A percentile compares a stretch with the other conserved stretches of the same genome.
Evolutionary conservation across 2,113 vertebrate species (phyloP).

Genomic region (Gobio gobio): DNA sequence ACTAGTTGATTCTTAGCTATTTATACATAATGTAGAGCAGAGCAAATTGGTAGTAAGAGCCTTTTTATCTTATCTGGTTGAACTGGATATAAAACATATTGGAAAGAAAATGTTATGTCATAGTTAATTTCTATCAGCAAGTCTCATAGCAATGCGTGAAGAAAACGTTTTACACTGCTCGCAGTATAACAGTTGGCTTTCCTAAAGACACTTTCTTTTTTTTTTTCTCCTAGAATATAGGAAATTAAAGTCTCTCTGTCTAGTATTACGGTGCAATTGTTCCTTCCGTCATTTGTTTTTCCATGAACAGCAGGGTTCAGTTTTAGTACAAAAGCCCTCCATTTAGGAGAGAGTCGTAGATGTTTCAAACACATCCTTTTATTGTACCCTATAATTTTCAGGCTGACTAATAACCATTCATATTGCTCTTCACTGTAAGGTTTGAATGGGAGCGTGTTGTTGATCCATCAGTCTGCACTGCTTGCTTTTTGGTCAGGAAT

Average conservation of each 20-base stretch:
- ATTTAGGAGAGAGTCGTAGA: not conserved
- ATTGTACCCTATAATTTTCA: slow-evolving; percentile 27
- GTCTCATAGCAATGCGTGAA: not conserved
- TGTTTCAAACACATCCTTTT: slow-evolving; percentile 15
- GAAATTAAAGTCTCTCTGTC: not conserved
- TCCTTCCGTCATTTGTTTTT: not conserved
- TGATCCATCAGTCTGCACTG: not conserved
- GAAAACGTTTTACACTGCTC: not conserved
- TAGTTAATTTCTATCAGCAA: not conserved
- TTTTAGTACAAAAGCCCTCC: not conserved
- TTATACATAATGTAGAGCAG: no score
- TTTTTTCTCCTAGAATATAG: not conserved
- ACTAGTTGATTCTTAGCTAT: no score
- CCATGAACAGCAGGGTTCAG: slow-evolving; percentile 5
- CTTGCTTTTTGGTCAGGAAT: not conserved
- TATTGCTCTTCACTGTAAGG: not conserved
- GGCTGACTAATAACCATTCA: slow-evolving; percentile 16
- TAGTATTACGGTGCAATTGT: not conserved
- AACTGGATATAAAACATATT: not conserved
- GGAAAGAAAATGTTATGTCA: not conserved
- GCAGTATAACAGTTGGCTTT: not conserved
- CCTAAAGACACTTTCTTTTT: not conserved
- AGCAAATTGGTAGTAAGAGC: no score
- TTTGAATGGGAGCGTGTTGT: not conserved
- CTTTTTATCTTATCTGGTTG: not conserved